These are phyloP conservation scores for Copidosoma floridanum DNA, from an alignment of 1,140 invertebrate species.

Conservation along the genomic window DNA sequence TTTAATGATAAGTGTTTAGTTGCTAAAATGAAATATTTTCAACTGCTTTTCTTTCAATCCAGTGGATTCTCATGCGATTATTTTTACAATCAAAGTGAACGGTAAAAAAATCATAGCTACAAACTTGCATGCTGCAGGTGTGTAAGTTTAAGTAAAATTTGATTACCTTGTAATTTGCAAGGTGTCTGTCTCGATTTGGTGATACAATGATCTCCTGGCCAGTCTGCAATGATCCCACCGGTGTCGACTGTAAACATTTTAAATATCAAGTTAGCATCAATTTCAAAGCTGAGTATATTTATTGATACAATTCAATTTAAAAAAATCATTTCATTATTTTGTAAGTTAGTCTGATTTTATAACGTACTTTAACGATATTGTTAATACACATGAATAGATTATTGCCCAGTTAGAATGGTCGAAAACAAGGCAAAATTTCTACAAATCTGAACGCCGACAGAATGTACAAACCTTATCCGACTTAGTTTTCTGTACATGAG, in stretches of 20 bases:
- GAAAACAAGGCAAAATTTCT: not conserved
- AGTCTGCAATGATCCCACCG: slow-evolving; percentile 85
- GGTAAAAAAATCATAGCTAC: slow-evolving; percentile 10
- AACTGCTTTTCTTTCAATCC: slow-evolving; percentile 7
- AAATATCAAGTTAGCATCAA: slow-evolving; percentile 32
- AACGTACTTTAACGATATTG: slow-evolving; percentile 23
- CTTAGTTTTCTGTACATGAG: slow-evolving; percentile 78
- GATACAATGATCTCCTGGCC: slow-evolving; percentile 86
- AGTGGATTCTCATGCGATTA: slow-evolving; percentile 24
- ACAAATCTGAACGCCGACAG: slow-evolving; percentile 3
- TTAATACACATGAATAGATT: not conserved
- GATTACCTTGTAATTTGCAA: slow-evolving; percentile 75
- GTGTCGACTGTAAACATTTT: slow-evolving; percentile 80
- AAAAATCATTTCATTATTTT: not conserved
- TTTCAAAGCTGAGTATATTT: too few relatives aligned
- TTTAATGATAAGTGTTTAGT: slow-evolving; percentile 12
- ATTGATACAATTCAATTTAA: too few relatives aligned
- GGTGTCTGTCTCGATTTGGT: slow-evolving; percentile 82
- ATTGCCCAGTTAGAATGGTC: not conserved
- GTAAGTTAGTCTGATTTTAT: too few relatives aligned
- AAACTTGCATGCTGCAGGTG: slow-evolving; percentile 18
- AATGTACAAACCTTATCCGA: slow-evolving; percentile 75
- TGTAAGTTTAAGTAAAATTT: not conserved
- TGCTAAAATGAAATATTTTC: slow-evolving; percentile 10
- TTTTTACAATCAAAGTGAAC: slow-evolving; percentile 11